phyloP scores from a whole-genome alignment of 2,888 invertebrate species.

The Sceliomorpha sp. region DNA sequence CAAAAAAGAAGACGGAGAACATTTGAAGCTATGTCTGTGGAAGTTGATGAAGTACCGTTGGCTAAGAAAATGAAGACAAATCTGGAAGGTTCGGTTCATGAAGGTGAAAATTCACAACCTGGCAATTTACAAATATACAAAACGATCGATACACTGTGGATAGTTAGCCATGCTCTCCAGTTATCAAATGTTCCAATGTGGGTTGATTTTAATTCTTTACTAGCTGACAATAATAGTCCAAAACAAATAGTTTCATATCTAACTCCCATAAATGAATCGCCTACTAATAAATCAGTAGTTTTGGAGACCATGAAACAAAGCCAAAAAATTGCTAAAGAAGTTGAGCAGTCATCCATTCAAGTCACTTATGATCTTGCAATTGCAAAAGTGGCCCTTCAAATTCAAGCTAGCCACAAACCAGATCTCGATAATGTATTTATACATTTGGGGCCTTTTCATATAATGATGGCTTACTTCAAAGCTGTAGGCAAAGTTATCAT shows the following conservation, averaged over 20 bases:
- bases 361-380: slow-evolving; percentile 66
- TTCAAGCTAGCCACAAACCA: slow-evolving; percentile 61
- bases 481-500: neutral
- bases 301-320: slow-evolving; percentile 61
- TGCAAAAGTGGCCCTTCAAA: slow-evolving; percentile 61
- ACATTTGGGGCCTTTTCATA: slow-evolving; percentile 69
- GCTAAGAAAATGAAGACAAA: slow-evolving; percentile 6
- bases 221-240: slow-evolving; percentile 46
- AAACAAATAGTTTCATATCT: slow-evolving; percentile 60
- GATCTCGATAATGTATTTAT: slow-evolving; percentile 70
- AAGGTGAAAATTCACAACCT: slow-evolving; percentile 6
- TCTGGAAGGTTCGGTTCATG: neutral
- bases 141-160: too few relatives aligned
- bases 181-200: slow-evolving; percentile 61
- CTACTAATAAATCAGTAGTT: slow-evolving; percentile 59
- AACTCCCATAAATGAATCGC: slow-evolving; percentile 65
- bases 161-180: too few relatives aligned
- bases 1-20: too few relatives aligned
- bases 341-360: slow-evolving; percentile 56
- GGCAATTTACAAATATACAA: too few relatives aligned
- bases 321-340: slow-evolving; percentile 58
- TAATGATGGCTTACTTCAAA: slow-evolving; percentile 60
- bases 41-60: too few relatives aligned
- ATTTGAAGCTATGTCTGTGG: too few relatives aligned
- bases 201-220: slow-evolving; percentile 62